Base-by-base conservation (phyloP, 2,113 vertebrate genomes). In the Paramisgurnus dabryanus region DNA sequence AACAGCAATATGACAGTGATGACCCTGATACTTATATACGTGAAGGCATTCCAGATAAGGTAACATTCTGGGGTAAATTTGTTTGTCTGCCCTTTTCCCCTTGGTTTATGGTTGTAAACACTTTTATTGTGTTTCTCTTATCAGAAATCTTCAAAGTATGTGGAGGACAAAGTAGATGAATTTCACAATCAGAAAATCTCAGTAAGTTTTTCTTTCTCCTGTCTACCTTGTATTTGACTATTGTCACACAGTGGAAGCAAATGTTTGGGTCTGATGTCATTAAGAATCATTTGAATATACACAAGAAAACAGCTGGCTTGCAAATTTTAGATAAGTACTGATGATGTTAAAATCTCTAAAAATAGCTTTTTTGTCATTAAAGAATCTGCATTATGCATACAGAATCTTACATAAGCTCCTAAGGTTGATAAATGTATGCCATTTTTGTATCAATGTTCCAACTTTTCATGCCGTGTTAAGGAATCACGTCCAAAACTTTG, bases 111-210 rank as follows among this genome's bases (percentile, higher is more conserved):
- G 10, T 58, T 17, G 12, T 27, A 61, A 27, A 13, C 9, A 18
- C 6, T 7, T 69, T 27, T 1, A 15, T 43, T 50, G 3, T 53
- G 27, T 81, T 43, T 80, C 67, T 11, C 15, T 11, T 22, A 86
- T 76, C 86, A 95, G 94, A 91, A 79, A 65, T 93, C 93, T 0
- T 87, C 91, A 1, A 68, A 87, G 34, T 94, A 91, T 85, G 86
- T 88, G 49, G 91, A 94, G 81, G 94, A 94, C 86, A 88, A 89
- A 79, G 85, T 94, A 2, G 93, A 93, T 17, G 74, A 90, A 67
- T 95, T 91, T 85, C 94, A 95, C n/a, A 89, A 91, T 61, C 82
- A 91, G 27, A 93, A 92, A 86, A 92, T 94, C 22, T 81, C 88
- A n/a, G 94, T 95, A 80, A 89, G 91, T 91, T 67, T 39, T 0